A percentile compares a stretch with the other conserved stretches of the same genome.
phyloP scores from a whole-genome alignment of 2,113 vertebrate genomes.

The Gobio gobio region DNA sequence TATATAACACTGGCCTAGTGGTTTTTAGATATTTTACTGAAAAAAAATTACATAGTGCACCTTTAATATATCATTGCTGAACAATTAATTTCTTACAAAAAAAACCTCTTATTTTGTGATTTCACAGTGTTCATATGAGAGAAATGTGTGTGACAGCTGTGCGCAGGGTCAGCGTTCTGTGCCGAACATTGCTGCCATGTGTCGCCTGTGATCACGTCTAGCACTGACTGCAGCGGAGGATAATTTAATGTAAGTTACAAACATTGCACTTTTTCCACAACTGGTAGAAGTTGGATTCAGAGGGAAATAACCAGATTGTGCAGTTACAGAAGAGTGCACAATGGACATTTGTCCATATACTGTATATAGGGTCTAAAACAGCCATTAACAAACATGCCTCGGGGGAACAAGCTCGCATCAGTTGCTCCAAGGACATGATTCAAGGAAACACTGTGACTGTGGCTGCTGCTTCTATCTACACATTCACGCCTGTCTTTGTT shows the following conservation, averaged over 20 bases:
- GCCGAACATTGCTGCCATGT: background rate
- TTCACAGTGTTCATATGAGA: conserved; percentile 5
- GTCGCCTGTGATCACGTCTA: background rate
- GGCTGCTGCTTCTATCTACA: background rate
- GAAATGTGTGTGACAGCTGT: conserved; percentile 25
- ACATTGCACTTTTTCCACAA: background rate
- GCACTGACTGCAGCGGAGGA: background rate
- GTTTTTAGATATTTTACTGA: too few relatives aligned
- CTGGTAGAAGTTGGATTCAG: background rate
- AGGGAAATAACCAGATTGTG: background rate
- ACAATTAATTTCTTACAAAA: too few relatives aligned
- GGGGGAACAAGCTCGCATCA: background rate
- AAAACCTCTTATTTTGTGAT: background rate
- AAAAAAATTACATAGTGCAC: too few relatives aligned
- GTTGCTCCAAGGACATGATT: background rate
- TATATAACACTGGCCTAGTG: too few relatives aligned
- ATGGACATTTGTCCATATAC: background rate
- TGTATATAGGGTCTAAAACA: background rate
- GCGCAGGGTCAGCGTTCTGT: conserved; percentile 1
- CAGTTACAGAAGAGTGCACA: background rate
- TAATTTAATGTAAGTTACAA: conserved; percentile 15
- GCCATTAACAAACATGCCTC: background rate
- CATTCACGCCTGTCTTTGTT: background rate
- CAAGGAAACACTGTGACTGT: background rate
- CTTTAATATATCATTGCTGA: too few relatives aligned